phyloP scores from a whole-genome alignment of 2,113 vertebrate genomes.

The Mirounga angustirostris region DNA sequence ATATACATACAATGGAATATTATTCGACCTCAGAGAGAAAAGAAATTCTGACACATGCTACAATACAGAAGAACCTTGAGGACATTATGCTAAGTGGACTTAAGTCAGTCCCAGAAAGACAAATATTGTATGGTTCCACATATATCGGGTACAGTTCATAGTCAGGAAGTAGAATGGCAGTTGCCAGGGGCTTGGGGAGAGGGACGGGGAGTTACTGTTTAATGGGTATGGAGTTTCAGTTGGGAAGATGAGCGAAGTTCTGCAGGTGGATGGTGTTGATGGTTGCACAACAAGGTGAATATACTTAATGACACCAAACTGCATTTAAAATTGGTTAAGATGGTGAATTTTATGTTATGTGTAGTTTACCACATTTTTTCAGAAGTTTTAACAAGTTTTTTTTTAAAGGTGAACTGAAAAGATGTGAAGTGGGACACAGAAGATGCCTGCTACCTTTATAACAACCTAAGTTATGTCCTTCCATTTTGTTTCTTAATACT shows the following conservation, averaged over 20 bases:
- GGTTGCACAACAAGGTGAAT: background rate
- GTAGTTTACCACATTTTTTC: background rate
- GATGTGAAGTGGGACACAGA: background rate
- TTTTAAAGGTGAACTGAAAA: background rate
- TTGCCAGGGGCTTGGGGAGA: background rate
- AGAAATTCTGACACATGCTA: background rate
- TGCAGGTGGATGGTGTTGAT: background rate
- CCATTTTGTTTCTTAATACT: conserved; percentile 11
- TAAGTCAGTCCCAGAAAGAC: background rate
- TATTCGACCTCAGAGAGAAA: background rate
- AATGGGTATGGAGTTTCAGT: background rate
- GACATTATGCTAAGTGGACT: background rate
- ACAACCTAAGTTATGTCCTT: background rate
- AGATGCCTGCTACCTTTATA: background rate
- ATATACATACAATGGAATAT: background rate
- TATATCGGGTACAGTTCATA: background rate
- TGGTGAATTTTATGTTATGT: background rate
- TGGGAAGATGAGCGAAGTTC: background rate
- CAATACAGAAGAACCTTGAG: background rate
- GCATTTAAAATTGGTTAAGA: background rate
- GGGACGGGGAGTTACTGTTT: background rate
- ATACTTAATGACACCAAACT: background rate
- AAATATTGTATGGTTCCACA: background rate
- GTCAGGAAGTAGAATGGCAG: background rate
- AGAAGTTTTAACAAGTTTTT: background rate